Evolutionary conservation across 2,797 vertebrate species (phyloP).

Genomic region (Urophycis tenuis): DNA sequence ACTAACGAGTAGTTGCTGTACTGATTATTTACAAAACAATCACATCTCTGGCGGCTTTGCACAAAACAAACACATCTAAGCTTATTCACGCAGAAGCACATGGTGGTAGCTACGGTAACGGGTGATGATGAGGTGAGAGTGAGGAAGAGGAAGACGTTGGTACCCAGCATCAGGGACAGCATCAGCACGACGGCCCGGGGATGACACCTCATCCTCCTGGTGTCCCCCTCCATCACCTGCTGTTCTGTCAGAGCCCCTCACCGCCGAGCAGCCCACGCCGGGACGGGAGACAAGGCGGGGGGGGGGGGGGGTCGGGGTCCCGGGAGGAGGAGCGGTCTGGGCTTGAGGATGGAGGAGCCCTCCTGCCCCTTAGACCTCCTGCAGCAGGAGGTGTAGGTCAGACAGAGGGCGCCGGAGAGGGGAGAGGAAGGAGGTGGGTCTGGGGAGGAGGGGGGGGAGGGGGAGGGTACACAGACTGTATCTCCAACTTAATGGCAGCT

Average conservation of each 20-base stretch:
- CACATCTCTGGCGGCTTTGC: neutral
- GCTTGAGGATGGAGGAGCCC: slow-evolving; percentile 20
- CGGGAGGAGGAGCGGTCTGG: neutral
- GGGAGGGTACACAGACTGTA: neutral
- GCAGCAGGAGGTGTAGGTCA: slow-evolving; percentile 41
- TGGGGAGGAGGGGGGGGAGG: neutral
- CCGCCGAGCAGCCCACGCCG: too few species aligned
- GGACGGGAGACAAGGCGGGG: too few species aligned
- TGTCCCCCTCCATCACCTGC: slow-evolving; percentile 60
- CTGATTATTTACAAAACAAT: neutral
- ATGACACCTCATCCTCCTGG: slow-evolving; percentile 41
- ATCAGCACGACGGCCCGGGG: slow-evolving; percentile 45
- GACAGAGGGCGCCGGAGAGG: slow-evolving; percentile 38
- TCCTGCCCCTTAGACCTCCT: slow-evolving; percentile 25
- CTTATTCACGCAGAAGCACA: neutral
- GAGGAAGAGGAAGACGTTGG: slow-evolving; percentile 26
- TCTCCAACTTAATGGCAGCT: neutral
- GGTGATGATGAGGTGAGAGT: neutral
- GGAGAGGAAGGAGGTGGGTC: neutral
- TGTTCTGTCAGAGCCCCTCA: slow-evolving; percentile 10
- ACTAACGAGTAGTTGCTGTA: neutral
- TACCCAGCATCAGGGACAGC: slow-evolving; percentile 64
- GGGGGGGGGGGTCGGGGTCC: too few species aligned
- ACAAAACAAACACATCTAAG: neutral
- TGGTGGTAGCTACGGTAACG: neutral